These are phyloP conservation scores for Drosophila ustulata DNA, from an alignment of 2,888 invertebrate species.

Conservation along the genomic window DNA sequence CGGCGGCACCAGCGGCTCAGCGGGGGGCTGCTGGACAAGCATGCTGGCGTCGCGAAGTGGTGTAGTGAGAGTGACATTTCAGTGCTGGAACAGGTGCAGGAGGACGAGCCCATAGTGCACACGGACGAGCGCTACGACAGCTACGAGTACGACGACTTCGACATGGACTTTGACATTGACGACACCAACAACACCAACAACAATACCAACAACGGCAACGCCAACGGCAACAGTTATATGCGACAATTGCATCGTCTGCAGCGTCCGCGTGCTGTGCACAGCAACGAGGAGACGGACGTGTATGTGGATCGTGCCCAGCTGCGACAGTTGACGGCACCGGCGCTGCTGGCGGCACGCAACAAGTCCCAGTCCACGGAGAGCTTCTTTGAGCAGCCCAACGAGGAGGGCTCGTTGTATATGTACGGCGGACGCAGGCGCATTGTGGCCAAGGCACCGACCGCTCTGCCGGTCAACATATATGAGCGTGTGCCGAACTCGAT, in stretches of 20 bases:
- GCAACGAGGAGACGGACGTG: conserved; percentile 48
- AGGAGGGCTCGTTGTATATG: conserved; percentile 82
- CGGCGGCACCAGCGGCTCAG: conserved; percentile 80
- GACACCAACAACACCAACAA: conserved; percentile 32
- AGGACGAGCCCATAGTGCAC: conserved; percentile 44
- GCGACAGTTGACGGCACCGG: conserved; percentile 61
- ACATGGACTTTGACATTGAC: conserved; percentile 78
- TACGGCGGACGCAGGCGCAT: conserved; percentile 81
- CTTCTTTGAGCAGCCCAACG: conserved; percentile 84
- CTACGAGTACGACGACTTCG: conserved; percentile 73
- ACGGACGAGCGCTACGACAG: conserved; percentile 59
- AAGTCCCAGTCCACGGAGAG: conserved; percentile 84
- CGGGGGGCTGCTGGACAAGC: conserved; percentile 68
- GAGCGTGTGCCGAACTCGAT: conserved; percentile 75
- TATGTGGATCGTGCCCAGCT: conserved; percentile 69
- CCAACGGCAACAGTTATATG: conserved; percentile 19
- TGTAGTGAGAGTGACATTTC: conserved; percentile 84
- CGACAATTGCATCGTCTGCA: conserved; percentile 37
- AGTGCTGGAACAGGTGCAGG: conserved; percentile 71
- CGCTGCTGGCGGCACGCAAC: conserved; percentile 66
- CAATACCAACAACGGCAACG: conserved; percentile 29
- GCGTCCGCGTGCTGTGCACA: conserved; percentile 26
- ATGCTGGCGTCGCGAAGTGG: conserved; percentile 80
- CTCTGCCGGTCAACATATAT: conserved; percentile 79
- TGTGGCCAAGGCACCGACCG: conserved; percentile 61